A percentile compares a stretch with the other conserved stretches of the same genome.
These are phyloP conservation scores for Meliscaeva auricollis DNA, from an alignment of 2,888 invertebrate species.

Conservation along the genomic window DNA sequence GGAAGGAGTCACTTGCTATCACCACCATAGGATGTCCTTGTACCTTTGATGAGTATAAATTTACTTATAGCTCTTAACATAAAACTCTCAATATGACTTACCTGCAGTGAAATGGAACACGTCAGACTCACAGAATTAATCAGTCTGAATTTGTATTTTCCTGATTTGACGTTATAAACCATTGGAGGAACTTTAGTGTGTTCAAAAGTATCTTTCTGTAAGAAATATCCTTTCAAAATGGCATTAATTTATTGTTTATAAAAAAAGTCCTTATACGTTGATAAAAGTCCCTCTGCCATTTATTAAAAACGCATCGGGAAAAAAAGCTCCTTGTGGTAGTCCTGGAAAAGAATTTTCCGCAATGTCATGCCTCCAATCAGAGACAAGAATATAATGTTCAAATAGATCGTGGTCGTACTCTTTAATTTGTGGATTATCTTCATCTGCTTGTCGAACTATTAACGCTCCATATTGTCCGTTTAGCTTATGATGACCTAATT, in stretches of 20 bases:
- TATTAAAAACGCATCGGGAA: conserved; percentile 85
- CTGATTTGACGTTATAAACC: conserved; percentile 78
- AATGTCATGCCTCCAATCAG: conserved; percentile 92
- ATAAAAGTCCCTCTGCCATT: conserved; percentile 80
- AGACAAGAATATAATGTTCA: conserved; percentile 89
- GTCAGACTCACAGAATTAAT: conserved; percentile 81
- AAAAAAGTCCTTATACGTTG: conserved; percentile 62
- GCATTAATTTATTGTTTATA: too few species aligned
- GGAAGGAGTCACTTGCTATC: conserved; percentile 81
- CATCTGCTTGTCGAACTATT: conserved; percentile 88
- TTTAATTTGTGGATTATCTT: conserved; percentile 85
- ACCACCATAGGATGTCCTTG: conserved; percentile 80
- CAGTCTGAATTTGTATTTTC: conserved; percentile 81
- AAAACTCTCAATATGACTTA: conserved; percentile 39
- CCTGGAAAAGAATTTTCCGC: conserved; percentile 82
- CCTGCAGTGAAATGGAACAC: conserved; percentile 81
- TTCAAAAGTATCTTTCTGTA: neutral
- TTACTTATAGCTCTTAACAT: too few species aligned
- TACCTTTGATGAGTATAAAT: conserved; percentile 77
- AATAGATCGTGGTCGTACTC: conserved; percentile 90
- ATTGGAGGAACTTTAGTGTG: conserved; percentile 74
- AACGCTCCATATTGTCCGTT: conserved; percentile 92
- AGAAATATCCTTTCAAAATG: neutral
- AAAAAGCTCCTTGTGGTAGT: conserved; percentile 75
- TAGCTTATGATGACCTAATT: conserved; percentile 90